phyloP scores from a whole-genome alignment of 2,113 vertebrate genomes.

The Serinus canaria region DNA sequence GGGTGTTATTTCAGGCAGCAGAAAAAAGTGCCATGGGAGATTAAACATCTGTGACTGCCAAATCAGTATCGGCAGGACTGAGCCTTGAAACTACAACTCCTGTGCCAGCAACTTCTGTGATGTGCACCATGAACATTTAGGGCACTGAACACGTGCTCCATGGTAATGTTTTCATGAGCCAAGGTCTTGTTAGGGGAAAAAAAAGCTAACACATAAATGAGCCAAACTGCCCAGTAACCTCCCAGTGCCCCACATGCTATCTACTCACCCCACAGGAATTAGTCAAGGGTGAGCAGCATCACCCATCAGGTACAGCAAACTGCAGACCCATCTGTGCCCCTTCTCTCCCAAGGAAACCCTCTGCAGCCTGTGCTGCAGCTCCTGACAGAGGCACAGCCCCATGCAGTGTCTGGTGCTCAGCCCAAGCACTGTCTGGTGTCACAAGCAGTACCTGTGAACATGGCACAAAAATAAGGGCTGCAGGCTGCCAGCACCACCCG shows the following conservation, averaged over 20 bases:
- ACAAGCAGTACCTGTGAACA: constrained; percentile 90
- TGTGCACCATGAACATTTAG: neutral
- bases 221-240: neutral
- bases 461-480: constrained; percentile 96
- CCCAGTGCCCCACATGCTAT: neutral
- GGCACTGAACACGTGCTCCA: neutral
- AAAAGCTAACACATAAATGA: neutral
- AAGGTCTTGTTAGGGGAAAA: neutral
- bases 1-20: neutral
- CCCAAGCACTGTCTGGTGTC: neutral
- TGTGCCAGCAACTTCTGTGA: constrained; percentile 43
- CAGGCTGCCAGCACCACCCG: constrained; percentile 91
- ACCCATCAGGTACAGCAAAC: neutral
- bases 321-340: neutral
- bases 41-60: constrained; percentile 19
- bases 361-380: neutral
- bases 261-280: neutral
- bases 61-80: constrained; percentile 22
- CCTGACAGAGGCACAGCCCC: neutral
- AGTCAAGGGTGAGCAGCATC: neutral
- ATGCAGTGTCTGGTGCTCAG: too few relatives aligned
- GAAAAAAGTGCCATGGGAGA: constrained; percentile 27
- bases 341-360: neutral
- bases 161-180: neutral
- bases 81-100: constrained; percentile 40